Conservation (phyloP, 2,797 vertebrate genomes). For the Notamacropus eugenii region DNA sequence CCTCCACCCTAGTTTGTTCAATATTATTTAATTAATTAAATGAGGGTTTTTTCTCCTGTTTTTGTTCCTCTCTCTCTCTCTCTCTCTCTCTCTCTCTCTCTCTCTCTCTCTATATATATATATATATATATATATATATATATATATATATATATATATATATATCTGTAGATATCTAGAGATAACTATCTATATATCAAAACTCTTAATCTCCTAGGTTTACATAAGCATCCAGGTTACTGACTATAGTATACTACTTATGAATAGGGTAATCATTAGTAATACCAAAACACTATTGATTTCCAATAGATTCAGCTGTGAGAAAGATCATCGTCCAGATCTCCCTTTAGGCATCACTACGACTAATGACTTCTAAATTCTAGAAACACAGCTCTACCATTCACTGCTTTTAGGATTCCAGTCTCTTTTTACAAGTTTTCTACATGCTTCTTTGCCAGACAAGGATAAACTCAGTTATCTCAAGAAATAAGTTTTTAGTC, state of each 20-base stretch:
- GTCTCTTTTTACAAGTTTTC: neutral
- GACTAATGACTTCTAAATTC: neutral
- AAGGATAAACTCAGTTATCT: neutral
- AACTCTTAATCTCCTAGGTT: neutral
- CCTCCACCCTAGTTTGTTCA: neutral
- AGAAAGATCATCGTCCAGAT: neutral
- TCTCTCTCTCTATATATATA: too few relatives aligned
- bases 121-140: too few relatives aligned
- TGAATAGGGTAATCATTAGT: neutral
- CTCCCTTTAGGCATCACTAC: too few relatives aligned
- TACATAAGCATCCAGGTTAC: neutral
- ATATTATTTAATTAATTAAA: neutral
- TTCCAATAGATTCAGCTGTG: neutral
- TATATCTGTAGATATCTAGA: too few relatives aligned
- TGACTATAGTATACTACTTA: neutral
- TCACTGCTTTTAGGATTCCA: neutral
- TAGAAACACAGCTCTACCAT: neutral
- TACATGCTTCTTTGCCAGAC: neutral
- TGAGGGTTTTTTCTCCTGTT: neutral
- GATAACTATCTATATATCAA: neutral
- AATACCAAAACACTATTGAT: neutral
- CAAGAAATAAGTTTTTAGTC: neutral
- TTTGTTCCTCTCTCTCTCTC: neutral
- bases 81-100: too few relatives aligned
- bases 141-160: too few relatives aligned